Conservation (phyloP, 2,113 vertebrate species). For the Tapirus terrestris region DNA sequence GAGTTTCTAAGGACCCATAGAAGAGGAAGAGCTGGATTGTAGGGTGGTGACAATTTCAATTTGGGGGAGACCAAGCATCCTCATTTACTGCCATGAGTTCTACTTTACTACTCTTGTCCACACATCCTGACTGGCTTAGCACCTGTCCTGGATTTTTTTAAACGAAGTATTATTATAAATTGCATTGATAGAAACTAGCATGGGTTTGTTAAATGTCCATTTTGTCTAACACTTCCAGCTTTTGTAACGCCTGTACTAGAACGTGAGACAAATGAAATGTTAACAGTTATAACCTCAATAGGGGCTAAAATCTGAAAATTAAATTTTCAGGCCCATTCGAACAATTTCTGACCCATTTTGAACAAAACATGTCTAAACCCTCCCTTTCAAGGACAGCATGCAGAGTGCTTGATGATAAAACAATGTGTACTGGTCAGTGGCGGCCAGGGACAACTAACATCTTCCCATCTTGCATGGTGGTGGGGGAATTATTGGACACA, state of each 20-base stretch:
- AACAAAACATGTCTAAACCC: neutral
- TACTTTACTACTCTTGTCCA: neutral
- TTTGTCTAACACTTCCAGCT: neutral
- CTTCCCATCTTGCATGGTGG: neutral
- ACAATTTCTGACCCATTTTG: neutral
- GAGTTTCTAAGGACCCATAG: neutral
- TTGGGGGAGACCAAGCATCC: neutral
- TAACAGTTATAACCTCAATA: neutral
- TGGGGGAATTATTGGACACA: neutral
- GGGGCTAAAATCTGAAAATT: neutral
- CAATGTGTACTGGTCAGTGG: neutral
- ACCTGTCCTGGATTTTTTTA: neutral
- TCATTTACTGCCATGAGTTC: neutral
- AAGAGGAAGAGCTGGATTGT: neutral
- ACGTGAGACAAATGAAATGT: neutral
- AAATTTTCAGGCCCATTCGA: neutral
- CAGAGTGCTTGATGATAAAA: neutral
- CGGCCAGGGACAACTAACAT: neutral
- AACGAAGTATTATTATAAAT: neutral
- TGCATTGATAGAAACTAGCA: neutral
- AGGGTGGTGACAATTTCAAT: neutral
- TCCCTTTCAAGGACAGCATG: neutral
- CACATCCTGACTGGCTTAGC: neutral
- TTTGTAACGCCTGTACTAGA: neutral
- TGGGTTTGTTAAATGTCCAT: neutral